Percentiles rank a stretch among this genome's conserved stretches.
These are phyloP conservation scores for Apolygus lucorum DNA, from an alignment of 1,140 invertebrate genomes.

Conservation along the genomic window DNA sequence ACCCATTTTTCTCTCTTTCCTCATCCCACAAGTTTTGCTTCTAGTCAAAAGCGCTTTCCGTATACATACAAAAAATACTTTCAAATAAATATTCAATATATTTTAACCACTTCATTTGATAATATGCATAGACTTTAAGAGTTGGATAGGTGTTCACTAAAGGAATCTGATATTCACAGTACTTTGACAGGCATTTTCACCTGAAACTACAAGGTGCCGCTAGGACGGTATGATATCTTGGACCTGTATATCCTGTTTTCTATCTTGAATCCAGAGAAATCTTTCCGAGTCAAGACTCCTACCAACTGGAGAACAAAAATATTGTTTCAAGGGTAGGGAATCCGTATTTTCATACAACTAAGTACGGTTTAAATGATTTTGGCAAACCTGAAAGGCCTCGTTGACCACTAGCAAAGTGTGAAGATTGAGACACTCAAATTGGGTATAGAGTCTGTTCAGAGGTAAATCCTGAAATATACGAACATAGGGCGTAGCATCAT, in stretches of 20 bases:
- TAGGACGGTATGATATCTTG: neutral
- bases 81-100: no score
- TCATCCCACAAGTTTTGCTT: no score
- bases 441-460: neutral
- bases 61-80: no score
- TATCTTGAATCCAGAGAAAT: neutral
- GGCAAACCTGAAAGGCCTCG: neutral
- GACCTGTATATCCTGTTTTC: neutral
- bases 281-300: neutral
- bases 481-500: no score
- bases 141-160: no score
- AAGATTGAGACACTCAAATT: neutral
- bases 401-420: neutral
- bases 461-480: neutral
- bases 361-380: neutral
- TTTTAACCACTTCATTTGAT: no score
- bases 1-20: no score
- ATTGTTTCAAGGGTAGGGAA: neutral
- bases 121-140: no score
- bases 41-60: no score
- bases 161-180: no score
- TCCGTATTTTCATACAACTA: neutral
- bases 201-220: no score
- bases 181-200: no score
- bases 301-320: neutral